A percentile compares a stretch with the other conserved stretches of the same genome.
Evolutionary conservation across 1,140 invertebrate genomes (phyloP).

Genomic region (Portunus trituberculatus): DNA sequence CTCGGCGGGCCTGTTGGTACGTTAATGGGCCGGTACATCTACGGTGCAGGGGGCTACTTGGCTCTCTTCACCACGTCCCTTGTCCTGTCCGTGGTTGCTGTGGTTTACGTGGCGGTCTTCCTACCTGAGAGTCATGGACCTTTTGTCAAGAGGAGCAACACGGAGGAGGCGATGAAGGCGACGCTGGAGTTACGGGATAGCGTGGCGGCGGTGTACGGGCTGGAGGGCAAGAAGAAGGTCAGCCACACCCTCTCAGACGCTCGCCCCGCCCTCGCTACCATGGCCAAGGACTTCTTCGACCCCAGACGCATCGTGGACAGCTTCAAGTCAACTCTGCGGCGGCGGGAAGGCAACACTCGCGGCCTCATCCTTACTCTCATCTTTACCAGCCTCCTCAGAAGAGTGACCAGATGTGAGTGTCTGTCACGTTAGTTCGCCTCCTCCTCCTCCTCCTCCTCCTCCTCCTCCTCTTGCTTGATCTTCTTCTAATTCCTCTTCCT

Average conservation of each 20-base stretch:
- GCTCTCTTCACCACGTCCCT: constrained; percentile 67
- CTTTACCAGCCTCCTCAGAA: constrained; percentile 70
- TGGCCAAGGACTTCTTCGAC: constrained; percentile 69
- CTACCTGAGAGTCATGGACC: constrained; percentile 71
- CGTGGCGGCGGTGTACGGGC: constrained; percentile 59
- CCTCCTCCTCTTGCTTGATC: too few species aligned
- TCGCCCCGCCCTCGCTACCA: constrained; percentile 15
- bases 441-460: background rate
- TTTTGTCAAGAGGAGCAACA: constrained; percentile 1
- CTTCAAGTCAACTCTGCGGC: constrained; percentile 66
- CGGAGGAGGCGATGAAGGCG: background rate
- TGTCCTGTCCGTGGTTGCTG: constrained; percentile 40
- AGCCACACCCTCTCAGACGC: background rate
- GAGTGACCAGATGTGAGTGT: constrained; percentile 65
- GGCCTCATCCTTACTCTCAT: constrained; percentile 62
- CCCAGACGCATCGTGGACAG: constrained; percentile 64
- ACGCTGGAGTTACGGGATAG: constrained; percentile 52
- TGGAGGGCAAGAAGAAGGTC: constrained; percentile 8
- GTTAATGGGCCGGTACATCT: constrained; percentile 66
- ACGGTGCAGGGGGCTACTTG: constrained; percentile 61
- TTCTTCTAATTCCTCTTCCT: too few species aligned
- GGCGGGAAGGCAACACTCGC: constrained; percentile 50
- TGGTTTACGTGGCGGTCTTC: constrained; percentile 53
- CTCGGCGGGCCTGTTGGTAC: constrained; percentile 64
- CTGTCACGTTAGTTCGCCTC: too few species aligned